A percentile compares a stretch with the other conserved stretches of the same genome.
phyloP scores from a whole-genome alignment of 2,888 invertebrate genomes.

The Monochamus alternatus region DNA sequence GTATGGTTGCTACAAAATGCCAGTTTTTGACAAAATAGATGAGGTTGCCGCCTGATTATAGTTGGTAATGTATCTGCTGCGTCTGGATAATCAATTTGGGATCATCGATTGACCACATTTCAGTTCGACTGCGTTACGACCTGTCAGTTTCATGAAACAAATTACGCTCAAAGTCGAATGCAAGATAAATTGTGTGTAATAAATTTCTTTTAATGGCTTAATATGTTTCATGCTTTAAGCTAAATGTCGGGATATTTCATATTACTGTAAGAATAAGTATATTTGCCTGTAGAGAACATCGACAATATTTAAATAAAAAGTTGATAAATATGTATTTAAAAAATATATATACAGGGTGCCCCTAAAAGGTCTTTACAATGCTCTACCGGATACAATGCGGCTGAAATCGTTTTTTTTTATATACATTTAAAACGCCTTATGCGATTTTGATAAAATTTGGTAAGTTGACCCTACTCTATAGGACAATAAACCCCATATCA shows the following conservation, averaged over 20 bases:
- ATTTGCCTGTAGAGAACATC: no score
- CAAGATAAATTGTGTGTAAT: constrained; percentile 62
- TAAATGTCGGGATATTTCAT: constrained; percentile 6
- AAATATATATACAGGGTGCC: no score
- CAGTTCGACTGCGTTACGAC: constrained; percentile 62
- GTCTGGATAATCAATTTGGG: constrained; percentile 63
- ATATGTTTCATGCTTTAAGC: constrained; percentile 21
- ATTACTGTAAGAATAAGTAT: neutral
- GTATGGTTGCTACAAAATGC: neutral
- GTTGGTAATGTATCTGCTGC: constrained; percentile 60
- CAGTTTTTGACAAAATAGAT: constrained; percentile 16
- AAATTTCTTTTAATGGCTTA: constrained; percentile 52
- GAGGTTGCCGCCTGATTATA: constrained; percentile 15
- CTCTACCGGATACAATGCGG: no score
- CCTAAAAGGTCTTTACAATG: no score
- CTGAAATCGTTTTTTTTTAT: no score
- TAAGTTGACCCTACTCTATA: no score
- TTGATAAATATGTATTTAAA: no score
- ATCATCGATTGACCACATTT: constrained; percentile 55
- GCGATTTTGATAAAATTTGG: no score
- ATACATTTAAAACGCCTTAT: no score
- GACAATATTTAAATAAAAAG: no score
- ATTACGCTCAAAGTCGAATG: constrained; percentile 65
- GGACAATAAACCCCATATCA: no score
- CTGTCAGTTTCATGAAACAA: constrained; percentile 65